Conservation (phyloP, 1,140 invertebrate species). For the Pristionchus pacificus region DNA sequence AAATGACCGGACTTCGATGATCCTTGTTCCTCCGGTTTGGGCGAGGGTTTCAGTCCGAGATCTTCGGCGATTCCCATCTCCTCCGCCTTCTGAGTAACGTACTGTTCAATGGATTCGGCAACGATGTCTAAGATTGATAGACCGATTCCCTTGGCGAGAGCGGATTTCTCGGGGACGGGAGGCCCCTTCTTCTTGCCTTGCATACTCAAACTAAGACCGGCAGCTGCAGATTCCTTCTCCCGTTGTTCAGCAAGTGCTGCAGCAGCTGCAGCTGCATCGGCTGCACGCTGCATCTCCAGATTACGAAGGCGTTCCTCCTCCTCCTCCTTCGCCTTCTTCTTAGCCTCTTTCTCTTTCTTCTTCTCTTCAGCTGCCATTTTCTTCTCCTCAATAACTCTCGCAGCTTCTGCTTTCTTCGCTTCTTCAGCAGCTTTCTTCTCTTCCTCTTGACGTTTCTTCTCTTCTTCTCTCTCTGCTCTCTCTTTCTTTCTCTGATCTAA, state of each 20-base stretch:
- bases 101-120: not conserved
- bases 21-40: too few species aligned
- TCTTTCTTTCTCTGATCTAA: not conserved
- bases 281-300: not conserved
- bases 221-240: not conserved
- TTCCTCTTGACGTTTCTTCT: not conserved
- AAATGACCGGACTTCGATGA: too few species aligned
- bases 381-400: not conserved
- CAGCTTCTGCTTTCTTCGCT: not conserved
- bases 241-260: not conserved
- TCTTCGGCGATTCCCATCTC: too few species aligned
- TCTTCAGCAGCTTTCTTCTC: not conserved
- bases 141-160: not conserved
- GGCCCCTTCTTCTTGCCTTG: not conserved
- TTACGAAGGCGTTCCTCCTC: slow-evolving; percentile 3
- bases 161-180: not conserved
- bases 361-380: not conserved
- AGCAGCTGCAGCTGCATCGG: not conserved
- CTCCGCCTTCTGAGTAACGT: not conserved
- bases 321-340: not conserved
- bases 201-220: not conserved
- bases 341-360: not conserved
- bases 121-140: not conserved
- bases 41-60: too few species aligned
- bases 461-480: not conserved